Percentiles rank a stretch among this genome's conserved stretches.
phyloP scores from a whole-genome alignment of 2,113 vertebrate genomes.

The Toxotes jaculatrix region DNA sequence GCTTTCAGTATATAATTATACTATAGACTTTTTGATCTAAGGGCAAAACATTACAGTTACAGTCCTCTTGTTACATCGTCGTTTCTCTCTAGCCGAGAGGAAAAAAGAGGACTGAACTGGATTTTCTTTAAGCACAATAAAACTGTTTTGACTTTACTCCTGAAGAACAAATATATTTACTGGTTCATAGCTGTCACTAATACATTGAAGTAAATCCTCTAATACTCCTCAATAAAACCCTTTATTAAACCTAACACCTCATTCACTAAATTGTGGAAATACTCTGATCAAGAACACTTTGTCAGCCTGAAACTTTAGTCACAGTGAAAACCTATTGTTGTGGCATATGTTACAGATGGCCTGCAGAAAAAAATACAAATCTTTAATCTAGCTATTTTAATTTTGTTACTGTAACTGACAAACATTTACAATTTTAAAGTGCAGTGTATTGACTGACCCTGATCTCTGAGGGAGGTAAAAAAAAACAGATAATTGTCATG shows the following conservation, averaged over 20 bases:
- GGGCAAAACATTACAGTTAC: too few relatives aligned
- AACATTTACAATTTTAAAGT: not conserved
- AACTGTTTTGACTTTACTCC: not conserved
- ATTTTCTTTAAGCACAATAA: not conserved
- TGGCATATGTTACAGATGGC: not conserved
- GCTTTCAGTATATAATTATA: not conserved
- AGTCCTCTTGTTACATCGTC: not conserved
- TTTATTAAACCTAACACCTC: not conserved
- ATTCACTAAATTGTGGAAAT: not conserved
- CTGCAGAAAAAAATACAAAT: not conserved
- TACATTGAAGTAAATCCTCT: not conserved
- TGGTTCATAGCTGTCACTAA: not conserved
- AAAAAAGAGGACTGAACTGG: not conserved
- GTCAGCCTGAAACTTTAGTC: not conserved
- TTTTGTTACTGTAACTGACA: not conserved
- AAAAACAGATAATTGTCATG: not conserved
- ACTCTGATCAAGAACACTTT: not conserved
- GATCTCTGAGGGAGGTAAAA: not conserved
- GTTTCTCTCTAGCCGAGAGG: not conserved
- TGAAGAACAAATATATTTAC: not conserved
- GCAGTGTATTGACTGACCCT: not conserved
- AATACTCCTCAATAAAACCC: not conserved
- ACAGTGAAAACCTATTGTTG: not conserved
- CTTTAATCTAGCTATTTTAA: too few relatives aligned
- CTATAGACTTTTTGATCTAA: slow-evolving; percentile 3